Conservation (phyloP, 2,888 invertebrate species). For the Ichneumoninae sp. region DNA sequence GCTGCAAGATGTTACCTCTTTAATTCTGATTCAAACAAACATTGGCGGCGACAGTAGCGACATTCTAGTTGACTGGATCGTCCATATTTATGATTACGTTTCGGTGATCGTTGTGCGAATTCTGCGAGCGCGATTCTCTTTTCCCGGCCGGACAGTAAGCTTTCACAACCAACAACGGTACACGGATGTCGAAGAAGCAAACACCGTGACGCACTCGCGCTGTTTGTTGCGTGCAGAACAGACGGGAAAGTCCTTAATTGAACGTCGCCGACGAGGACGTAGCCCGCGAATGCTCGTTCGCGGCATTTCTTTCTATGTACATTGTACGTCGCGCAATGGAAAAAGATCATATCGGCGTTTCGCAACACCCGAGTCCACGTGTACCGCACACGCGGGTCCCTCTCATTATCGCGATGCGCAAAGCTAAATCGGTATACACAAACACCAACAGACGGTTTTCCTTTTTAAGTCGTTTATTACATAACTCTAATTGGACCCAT, state of each 20-base stretch:
- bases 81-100: neutral
- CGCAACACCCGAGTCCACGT: too few relatives aligned
- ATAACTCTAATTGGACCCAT: neutral
- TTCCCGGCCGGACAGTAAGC: neutral
- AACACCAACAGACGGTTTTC: too few relatives aligned
- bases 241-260: slow-evolving; percentile 15
- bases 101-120: neutral
- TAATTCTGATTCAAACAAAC: neutral
- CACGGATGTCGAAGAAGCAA: neutral
- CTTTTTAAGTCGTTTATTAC: neutral
- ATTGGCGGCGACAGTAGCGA: neutral
- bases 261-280: slow-evolving; percentile 14
- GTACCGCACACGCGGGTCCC: too few relatives aligned
- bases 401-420: too few relatives aligned
- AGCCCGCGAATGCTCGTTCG: slow-evolving; percentile 6
- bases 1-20: neutral
- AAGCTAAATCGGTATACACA: too few relatives aligned
- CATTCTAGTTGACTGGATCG: neutral
- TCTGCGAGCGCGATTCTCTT: neutral
- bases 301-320: slow-evolving; percentile 26
- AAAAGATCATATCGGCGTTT: slow-evolving; percentile 4
- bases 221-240: neutral
- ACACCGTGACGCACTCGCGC: slow-evolving; percentile 13
- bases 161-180: neutral
- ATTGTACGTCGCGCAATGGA: neutral